phyloP scores from a whole-genome alignment of 2,797 vertebrate species.

The Coccyzus lansbergi region DNA sequence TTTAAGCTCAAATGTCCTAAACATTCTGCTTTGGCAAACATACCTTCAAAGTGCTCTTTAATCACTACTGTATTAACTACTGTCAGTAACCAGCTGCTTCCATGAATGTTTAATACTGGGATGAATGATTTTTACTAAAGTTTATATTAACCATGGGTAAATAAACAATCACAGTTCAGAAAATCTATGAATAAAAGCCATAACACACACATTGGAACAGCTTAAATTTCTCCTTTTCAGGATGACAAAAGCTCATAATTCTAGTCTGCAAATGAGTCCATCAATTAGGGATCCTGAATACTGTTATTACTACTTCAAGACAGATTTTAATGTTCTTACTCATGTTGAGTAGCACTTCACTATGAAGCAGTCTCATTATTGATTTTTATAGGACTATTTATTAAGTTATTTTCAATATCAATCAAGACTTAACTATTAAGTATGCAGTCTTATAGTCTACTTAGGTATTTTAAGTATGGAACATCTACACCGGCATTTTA shows the following conservation, averaged over 20 bases:
- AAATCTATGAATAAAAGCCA: not conserved
- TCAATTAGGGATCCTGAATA: conserved; percentile 14
- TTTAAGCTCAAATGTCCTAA: conserved; percentile 41
- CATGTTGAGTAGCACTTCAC: not conserved
- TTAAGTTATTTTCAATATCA: conserved; percentile 16
- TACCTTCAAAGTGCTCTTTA: conserved; percentile 34
- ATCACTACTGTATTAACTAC: conserved; percentile 1
- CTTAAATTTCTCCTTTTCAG: not conserved
- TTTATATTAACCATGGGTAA: not conserved
- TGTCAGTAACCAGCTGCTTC: not conserved
- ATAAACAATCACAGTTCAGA: not conserved
- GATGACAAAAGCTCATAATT: not conserved
- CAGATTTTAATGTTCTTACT: conserved; percentile 16
- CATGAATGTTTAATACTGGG: conserved; percentile 19
- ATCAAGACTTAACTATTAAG: not conserved
- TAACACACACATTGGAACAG: not conserved
- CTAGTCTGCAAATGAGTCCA: not conserved
- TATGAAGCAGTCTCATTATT: conserved; percentile 1
- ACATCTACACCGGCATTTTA: not conserved
- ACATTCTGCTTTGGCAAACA: conserved; percentile 9
- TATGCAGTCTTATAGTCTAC: not conserved
- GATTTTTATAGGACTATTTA: conserved; percentile 29
- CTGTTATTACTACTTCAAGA: conserved; percentile 13
- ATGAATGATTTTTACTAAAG: not conserved
- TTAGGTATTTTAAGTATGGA: not conserved